Evolutionary conservation across 2,888 invertebrate species (phyloP).

Genomic region (Anthoptus insignis): DNA sequence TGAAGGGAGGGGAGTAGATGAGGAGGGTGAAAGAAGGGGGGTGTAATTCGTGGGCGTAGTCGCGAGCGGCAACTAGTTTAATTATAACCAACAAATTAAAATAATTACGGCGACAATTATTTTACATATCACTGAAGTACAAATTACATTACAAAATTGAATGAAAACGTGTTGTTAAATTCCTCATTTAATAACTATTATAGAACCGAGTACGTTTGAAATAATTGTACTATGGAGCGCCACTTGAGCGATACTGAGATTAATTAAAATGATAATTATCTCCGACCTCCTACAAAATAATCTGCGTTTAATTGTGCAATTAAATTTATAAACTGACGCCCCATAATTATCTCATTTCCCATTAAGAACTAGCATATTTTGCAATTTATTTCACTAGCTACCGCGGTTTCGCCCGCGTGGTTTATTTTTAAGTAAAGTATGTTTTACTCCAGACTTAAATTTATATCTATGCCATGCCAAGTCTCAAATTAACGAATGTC

Average conservation of each 20-base stretch:
- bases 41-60: too few relatives aligned
- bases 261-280: constrained; percentile 34
- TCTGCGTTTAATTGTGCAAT: constrained; percentile 28
- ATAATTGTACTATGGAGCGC: constrained; percentile 26
- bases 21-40: too few relatives aligned
- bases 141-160: too few relatives aligned
- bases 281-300: constrained; percentile 22
- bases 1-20: too few relatives aligned
- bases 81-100: neutral
- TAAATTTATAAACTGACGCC: constrained; percentile 9
- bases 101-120: neutral
- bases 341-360: constrained; percentile 10
- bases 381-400: too few relatives aligned
- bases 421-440: too few relatives aligned
- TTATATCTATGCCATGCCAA: too few relatives aligned
- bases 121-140: neutral
- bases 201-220: constrained; percentile 8
- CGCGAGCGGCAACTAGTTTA: too few relatives aligned
- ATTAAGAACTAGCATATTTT: constrained; percentile 9
- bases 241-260: constrained; percentile 21
- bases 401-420: too few relatives aligned
- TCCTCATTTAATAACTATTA: too few relatives aligned
- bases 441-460: too few relatives aligned
- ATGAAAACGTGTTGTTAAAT: neutral
- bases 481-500: too few relatives aligned